Evolutionary conservation across 2,797 vertebrate genomes (phyloP).

Genomic region (Clarias platycephalus): DNA sequence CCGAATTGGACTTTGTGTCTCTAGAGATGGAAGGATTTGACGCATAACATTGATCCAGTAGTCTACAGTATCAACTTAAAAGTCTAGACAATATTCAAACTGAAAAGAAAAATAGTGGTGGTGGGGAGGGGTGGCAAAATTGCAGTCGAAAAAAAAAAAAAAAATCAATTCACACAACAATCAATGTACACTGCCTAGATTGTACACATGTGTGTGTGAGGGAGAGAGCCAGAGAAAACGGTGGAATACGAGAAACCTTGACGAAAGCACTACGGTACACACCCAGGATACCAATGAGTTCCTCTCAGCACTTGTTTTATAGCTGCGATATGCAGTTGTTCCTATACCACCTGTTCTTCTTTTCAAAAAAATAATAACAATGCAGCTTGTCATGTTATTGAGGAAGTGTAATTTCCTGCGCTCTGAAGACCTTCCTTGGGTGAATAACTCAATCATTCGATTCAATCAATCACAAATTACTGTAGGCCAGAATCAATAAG

Average conservation of each 20-base stretch:
- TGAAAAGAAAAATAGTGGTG: neutral
- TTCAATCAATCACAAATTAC: too few species aligned
- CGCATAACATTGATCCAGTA: neutral
- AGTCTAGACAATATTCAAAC: too few species aligned
- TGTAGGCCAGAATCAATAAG: too few species aligned
- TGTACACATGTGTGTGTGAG: neutral
- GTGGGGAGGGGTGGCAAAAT: neutral
- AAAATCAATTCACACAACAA: constrained; percentile 6
- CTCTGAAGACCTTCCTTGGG: neutral
- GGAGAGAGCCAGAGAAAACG: neutral
- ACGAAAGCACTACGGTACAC: neutral
- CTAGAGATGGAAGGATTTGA: neutral
- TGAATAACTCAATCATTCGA: neutral
- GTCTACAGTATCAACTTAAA: too few species aligned
- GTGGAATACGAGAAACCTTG: neutral
- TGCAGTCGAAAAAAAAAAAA: neutral
- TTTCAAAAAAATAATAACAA: neutral
- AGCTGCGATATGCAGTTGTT: neutral
- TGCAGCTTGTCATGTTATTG: neutral
- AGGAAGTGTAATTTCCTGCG: too few species aligned
- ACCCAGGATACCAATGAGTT: neutral
- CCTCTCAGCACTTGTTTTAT: neutral
- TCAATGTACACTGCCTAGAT: too few species aligned
- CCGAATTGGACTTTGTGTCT: neutral
- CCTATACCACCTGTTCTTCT: too few species aligned